Conservation (phyloP, 2,113 vertebrate genomes). For the Suncus etruscus region DNA sequence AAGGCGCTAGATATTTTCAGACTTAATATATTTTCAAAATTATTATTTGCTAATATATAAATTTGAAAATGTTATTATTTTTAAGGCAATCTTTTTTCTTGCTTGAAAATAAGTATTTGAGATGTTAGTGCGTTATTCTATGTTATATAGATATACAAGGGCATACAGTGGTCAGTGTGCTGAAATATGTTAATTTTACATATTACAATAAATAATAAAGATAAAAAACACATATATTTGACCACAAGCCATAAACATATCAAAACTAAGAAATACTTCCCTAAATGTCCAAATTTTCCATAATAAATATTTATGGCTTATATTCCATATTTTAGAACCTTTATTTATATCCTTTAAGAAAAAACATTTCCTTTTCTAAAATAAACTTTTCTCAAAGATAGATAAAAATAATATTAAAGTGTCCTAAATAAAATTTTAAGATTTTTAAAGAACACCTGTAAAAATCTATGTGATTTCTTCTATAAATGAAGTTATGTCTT, state of each 20-base stretch:
- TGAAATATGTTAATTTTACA: slow-evolving; percentile 45
- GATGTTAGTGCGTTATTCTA: neutral
- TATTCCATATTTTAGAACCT: neutral
- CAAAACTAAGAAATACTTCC: slow-evolving; percentile 27
- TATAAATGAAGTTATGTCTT: slow-evolving; percentile 44
- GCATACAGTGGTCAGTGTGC: neutral
- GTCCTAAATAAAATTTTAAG: slow-evolving; percentile 22
- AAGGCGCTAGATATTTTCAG: neutral
- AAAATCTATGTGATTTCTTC: neutral
- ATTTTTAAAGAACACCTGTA: slow-evolving; percentile 22
- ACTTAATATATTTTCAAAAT: neutral
- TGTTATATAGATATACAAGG: neutral
- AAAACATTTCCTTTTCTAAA: slow-evolving; percentile 7
- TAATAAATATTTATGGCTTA: slow-evolving; percentile 28
- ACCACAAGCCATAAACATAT: neutral
- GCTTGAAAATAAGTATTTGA: neutral
- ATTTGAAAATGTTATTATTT: slow-evolving; percentile 5
- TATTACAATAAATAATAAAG: neutral
- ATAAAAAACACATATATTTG: slow-evolving; percentile 50
- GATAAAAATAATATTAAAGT: slow-evolving; percentile 38
- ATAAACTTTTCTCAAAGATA: slow-evolving; percentile 56
- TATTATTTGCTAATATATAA: neutral
- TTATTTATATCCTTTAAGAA: neutral
- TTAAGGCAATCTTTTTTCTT: neutral
- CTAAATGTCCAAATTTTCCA: neutral